Conservation (phyloP, 2,797 vertebrate species). For the Allobates femoralis region DNA sequence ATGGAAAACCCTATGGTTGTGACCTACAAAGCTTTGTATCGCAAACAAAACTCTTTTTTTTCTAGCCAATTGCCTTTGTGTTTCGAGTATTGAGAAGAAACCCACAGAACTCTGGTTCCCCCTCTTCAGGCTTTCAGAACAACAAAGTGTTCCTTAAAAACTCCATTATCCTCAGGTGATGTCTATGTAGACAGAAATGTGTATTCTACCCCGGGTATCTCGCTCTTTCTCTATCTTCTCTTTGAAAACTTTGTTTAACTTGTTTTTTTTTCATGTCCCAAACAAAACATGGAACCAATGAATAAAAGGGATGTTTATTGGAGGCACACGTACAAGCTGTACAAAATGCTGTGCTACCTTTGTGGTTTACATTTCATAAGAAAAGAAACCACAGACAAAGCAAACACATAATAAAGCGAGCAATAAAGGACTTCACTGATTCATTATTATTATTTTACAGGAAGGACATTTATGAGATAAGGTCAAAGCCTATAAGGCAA, state of each 20-base stretch:
- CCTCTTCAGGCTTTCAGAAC: constrained; percentile 49
- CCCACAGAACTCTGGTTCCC: constrained; percentile 42
- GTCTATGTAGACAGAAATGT: constrained; percentile 17
- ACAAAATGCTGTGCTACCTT: constrained; percentile 61
- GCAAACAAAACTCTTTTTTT: constrained; percentile 64
- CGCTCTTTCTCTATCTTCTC: constrained; percentile 63
- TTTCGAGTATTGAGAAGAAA: constrained; percentile 62
- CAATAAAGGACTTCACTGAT: constrained; percentile 65
- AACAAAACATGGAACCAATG: constrained; percentile 60
- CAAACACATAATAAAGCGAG: constrained; percentile 61
- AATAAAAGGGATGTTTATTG: constrained; percentile 66
- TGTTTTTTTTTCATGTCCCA: constrained; percentile 57
- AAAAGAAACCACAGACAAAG: constrained; percentile 66
- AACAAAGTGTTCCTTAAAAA: constrained; percentile 57
- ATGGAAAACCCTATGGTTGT: constrained; percentile 61
- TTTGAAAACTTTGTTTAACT: constrained; percentile 67
- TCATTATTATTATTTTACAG: constrained; percentile 60
- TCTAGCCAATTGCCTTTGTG: constrained; percentile 62
- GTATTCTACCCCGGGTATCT: constrained; percentile 51
- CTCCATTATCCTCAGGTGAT: constrained; percentile 54
- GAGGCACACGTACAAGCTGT: constrained; percentile 47
- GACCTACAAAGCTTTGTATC: constrained; percentile 63
- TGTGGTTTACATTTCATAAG: constrained; percentile 65
- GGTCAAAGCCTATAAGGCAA: constrained; percentile 46
- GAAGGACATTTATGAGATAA: constrained; percentile 65